These are phyloP conservation scores for Varanus salvator DNA, from an alignment of 2,113 vertebrate species.

Conservation along the genomic window DNA sequence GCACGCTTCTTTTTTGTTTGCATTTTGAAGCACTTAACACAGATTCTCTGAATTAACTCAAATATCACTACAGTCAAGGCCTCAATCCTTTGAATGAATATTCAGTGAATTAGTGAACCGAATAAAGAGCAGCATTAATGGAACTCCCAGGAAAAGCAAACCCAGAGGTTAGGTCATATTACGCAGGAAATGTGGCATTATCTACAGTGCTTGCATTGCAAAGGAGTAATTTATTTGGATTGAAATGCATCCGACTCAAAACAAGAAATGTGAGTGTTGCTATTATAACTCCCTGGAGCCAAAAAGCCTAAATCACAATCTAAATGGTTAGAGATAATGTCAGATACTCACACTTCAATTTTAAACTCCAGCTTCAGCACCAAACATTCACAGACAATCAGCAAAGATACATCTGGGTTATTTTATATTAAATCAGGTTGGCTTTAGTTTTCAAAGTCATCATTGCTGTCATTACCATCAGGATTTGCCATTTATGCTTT, in stretches of 20 bases:
- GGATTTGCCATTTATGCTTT: constrained; percentile 8
- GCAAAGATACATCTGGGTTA: constrained; percentile 38
- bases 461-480: too few relatives aligned
- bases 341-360: neutral
- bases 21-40: constrained; percentile 54
- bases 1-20: constrained; percentile 32
- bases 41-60: constrained; percentile 63
- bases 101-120: constrained; percentile 57
- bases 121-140: constrained; percentile 52
- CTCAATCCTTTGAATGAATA: constrained; percentile 63
- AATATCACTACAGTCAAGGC: constrained; percentile 54
- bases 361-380: constrained; percentile 32
- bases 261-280: neutral
- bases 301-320: neutral
- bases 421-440: constrained; percentile 41
- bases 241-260: neutral
- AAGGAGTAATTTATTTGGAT: constrained; percentile 39
- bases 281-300: neutral
- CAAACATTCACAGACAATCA: constrained; percentile 19
- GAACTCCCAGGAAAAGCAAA: constrained; percentile 49
- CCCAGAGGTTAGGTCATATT: constrained; percentile 48
- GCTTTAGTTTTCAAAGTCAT: neutral
- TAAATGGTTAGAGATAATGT: constrained; percentile 29
- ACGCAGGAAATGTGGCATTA: constrained; percentile 64
- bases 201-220: constrained; percentile 56